Base-by-base conservation (phyloP, 2,888 invertebrate species). In the Drosophila siamana region DNA sequence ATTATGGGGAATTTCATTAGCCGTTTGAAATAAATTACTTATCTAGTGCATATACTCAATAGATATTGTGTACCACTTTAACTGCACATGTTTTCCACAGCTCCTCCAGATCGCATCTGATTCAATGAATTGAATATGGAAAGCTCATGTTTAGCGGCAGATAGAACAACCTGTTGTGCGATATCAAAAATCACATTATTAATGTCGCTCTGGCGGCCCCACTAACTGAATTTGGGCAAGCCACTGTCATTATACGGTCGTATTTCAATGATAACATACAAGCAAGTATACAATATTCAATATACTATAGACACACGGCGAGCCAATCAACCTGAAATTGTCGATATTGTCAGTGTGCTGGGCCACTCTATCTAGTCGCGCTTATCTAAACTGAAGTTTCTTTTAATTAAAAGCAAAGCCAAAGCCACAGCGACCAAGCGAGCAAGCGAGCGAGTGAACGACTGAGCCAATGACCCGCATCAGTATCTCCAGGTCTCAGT, bases 401-500 rank as follows among this genome's bases (percentile, higher is more conserved):
- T 86, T 86, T 88, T 88, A 86, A 86, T 86, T 88, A 86, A 86
- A 86, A 79, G 74, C 78, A 80, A 66, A 63, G 57, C 46, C 50
- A 50, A 22, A 76, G 52, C 26, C 64, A 61, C 43, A 47, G 13
- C n/a, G 24, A 13, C n/a, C n/a, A n/a, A n/a, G n/a, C n/a, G n/a
- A n/a, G n/a, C n/a, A n/a, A n/a, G 51, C 33, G 50, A 50, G 6
- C 8, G 51, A 60, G 63, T 57, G 41, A 59, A n/a, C n/a, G n/a
- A n/a, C 67, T 72, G 68, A 69, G 86, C 88, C 85, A 86, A 81
- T 86, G 88, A 88, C 84, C 85, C 88, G 88, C 86, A 86, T 85
- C 52, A 67, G 66, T 68, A 65, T 78, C 59, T 52, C 4, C 2
- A 33, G 8, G 28, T 54, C 44, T 9, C 51, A 8, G 4, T 11